A percentile compares a stretch with the other conserved stretches of the same genome.
These are phyloP conservation scores for Coilia nasus DNA, from an alignment of 2,797 vertebrate species.

Conservation along the genomic window DNA sequence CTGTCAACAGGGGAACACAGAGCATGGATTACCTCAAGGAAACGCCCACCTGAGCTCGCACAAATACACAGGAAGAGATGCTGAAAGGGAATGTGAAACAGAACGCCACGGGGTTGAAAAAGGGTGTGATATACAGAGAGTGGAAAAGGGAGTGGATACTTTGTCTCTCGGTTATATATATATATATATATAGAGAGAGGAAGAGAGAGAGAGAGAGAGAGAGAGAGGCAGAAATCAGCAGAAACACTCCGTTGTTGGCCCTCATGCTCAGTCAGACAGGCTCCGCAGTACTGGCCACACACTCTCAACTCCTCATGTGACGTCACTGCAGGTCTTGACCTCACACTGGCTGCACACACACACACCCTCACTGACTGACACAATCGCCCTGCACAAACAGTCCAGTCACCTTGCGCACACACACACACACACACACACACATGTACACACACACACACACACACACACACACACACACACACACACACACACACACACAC, in stretches of 20 bases:
- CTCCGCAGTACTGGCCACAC: not conserved
- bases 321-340: not conserved
- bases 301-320: not conserved
- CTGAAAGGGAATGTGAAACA: not conserved
- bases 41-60: slow-evolving; percentile 22
- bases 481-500: not conserved
- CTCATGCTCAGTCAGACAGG: not conserved
- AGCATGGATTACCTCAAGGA: slow-evolving; percentile 32
- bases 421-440: not conserved
- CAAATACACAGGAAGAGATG: not conserved
- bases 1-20: slow-evolving; percentile 36
- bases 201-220: not conserved
- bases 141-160: not conserved
- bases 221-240: not conserved
- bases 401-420: not conserved
- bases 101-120: not conserved
- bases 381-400: too few species aligned
- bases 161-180: too few species aligned
- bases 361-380: not conserved
- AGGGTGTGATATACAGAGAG: too few species aligned
- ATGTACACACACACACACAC: not conserved
- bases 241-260: too few species aligned
- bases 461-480: not conserved
- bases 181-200: too few species aligned
- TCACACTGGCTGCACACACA: not conserved